Evolutionary conservation across 37 sponge, comb jelly and placozoan genomes (phyloP).

Genomic region (Eunapius fragilis): DNA sequence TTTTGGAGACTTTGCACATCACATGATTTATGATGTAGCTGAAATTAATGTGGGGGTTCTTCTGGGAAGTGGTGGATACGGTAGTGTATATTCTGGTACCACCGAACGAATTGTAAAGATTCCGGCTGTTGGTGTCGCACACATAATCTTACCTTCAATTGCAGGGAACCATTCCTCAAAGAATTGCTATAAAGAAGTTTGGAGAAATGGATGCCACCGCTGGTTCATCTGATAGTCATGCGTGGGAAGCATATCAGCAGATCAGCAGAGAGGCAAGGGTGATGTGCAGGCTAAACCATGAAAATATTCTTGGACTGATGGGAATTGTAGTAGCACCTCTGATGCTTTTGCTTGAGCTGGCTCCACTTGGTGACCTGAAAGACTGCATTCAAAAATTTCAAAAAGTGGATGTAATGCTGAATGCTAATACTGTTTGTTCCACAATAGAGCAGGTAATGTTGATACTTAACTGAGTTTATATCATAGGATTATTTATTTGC

Average conservation of each 20-base stretch:
- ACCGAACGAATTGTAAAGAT: neutral
- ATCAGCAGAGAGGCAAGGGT: slow-evolving; percentile 71
- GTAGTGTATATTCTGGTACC: slow-evolving; percentile 50
- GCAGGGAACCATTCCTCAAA: neutral
- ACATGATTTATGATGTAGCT: slow-evolving; percentile 1
- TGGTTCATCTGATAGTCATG: slow-evolving; percentile 7
- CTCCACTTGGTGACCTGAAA: slow-evolving; percentile 77
- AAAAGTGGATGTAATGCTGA: slow-evolving; percentile 12
- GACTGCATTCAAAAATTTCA: slow-evolving; percentile 30
- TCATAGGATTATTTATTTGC: too few relatives aligned
- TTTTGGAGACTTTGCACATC: slow-evolving; percentile 52
- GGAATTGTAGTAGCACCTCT: slow-evolving; percentile 71
- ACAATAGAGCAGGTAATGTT: slow-evolving; percentile 78
- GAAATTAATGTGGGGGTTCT: slow-evolving; percentile 18
- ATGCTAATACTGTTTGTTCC: slow-evolving; percentile 21
- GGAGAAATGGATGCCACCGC: slow-evolving; percentile 1
- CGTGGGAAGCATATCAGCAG: slow-evolving; percentile 70
- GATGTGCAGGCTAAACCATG: slow-evolving; percentile 71
- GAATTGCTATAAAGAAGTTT: slow-evolving; percentile 53
- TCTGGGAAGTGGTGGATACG: slow-evolving; percentile 82
- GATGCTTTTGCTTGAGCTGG: slow-evolving; percentile 73
- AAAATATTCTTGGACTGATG: slow-evolving; percentile 66
- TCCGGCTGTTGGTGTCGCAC: neutral
- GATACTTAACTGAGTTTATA: too few relatives aligned
- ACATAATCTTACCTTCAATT: neutral